Evolutionary conservation across 2,797 vertebrate genomes (phyloP), one percentile per base, ranked within the genome.

Genomic region (Tympanoctomys barrerae): DNA sequence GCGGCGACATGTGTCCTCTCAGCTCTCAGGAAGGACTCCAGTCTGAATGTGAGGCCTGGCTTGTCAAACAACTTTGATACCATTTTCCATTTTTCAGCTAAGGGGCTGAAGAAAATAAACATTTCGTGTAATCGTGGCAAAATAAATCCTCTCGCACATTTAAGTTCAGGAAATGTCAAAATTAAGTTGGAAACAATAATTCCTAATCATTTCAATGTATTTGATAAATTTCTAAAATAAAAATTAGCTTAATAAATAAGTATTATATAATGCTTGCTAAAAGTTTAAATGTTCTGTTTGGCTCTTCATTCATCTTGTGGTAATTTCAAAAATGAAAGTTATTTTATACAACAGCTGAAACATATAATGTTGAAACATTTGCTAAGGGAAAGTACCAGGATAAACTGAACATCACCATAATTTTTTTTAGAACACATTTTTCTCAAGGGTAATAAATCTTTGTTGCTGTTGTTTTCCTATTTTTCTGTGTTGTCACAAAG

Each of bases 261-360:
- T 78, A 46, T 21, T 75, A 18, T 1, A 36, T 95, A 96, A 86
- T 39, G 91, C 73, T 95, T 66, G 66, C 28, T 49, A 78, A 89
- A 94, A 91, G 70, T 3, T 2, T 14, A 26, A 79, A 89, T 75
- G n/a, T 31, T 46, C 90, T 78, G 66, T 94, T 91, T 78, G 66
- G 94, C 85, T 95, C 0, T 91, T 54, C 92, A 87, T 73, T 95
- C 64, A 57, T 36, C 87, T 62, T 52, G 49, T 88, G 68, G 16
- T 81, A 87, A 92, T 94, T 95, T 93, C 42, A 93, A 90, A 92
- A 36, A 70, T 82, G 64, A 89, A 95, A 94, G 28, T 59, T 39
- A 78, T 81, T 95, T 86, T 89, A 66, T 33, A 78, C 14, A 86
- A 71, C 12, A 75, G 8, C 42, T 42, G 42, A 42, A 42, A 42